A percentile compares a stretch with the other conserved stretches of the same genome.
Evolutionary conservation across 2,113 vertebrate genomes (phyloP).

Genomic region (Hiodon alosoides): DNA sequence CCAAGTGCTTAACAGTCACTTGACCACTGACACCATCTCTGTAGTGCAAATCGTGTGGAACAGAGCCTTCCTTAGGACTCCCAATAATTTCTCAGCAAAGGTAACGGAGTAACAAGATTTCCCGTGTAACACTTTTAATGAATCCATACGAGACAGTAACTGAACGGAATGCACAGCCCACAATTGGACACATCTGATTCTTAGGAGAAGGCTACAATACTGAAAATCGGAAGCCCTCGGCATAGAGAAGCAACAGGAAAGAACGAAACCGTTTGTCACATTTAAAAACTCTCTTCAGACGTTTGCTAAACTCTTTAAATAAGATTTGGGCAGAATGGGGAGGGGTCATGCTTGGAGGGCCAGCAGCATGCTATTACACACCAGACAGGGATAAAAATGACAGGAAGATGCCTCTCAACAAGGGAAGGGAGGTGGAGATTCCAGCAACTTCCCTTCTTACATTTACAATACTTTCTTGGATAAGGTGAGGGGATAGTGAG

Average conservation of each 20-base stretch:
- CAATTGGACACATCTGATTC: not conserved
- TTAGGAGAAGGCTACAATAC: not conserved
- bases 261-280: not conserved
- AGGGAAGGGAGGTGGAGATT: too few species aligned
- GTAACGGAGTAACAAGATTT: not conserved
- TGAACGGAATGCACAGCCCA: not conserved
- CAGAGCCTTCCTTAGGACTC: too few species aligned
- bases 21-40: not conserved
- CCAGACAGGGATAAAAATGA: not conserved
- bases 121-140: conserved; percentile 1
- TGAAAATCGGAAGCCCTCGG: not conserved
- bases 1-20: not conserved
- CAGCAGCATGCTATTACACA: not conserved
- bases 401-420: too few species aligned
- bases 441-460: too few species aligned
- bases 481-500: too few species aligned
- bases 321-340: not conserved
- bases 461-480: too few species aligned
- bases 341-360: not conserved
- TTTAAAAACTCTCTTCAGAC: not conserved
- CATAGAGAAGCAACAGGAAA: not conserved
- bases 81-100: too few species aligned
- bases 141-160: not conserved
- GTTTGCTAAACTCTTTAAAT: not conserved
- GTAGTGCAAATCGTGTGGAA: too few species aligned